These are phyloP conservation scores for Blastobasis adustella DNA, from an alignment of 2,888 invertebrate genomes.

Conservation along the genomic window DNA sequence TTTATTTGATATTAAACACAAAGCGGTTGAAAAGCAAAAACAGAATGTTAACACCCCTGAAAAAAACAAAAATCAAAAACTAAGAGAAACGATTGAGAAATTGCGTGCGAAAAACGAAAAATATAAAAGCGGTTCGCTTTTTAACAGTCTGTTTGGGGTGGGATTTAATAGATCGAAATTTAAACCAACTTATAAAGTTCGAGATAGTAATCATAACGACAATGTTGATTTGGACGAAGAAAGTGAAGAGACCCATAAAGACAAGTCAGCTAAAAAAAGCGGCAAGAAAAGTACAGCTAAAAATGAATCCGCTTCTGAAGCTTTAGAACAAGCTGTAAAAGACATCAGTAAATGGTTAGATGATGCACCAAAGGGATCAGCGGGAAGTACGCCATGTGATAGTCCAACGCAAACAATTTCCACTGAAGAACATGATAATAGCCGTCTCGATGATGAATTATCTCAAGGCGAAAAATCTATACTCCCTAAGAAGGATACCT, in stretches of 20 bases:
- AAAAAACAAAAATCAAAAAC: constrained; percentile 67
- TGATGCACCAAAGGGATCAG: constrained; percentile 85
- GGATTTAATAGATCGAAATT: constrained; percentile 35
- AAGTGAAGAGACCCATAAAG: constrained; percentile 18
- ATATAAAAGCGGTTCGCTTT: constrained; percentile 51
- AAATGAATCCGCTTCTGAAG: constrained; percentile 74
- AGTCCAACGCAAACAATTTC: constrained; percentile 82
- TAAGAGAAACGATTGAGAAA: constrained; percentile 77
- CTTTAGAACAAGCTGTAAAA: constrained; percentile 81
- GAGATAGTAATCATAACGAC: constrained; percentile 25
- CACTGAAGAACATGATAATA: constrained; percentile 75
- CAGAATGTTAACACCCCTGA: constrained; percentile 48
- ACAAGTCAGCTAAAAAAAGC: constrained; percentile 46
- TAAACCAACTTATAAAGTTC: constrained; percentile 19
- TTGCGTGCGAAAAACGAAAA: constrained; percentile 78
- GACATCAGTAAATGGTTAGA: constrained; percentile 93
- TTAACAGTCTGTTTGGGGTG: constrained; percentile 45
- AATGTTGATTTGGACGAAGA: constrained; percentile 26
- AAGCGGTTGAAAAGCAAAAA: constrained; percentile 52
- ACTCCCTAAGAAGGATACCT: constrained; percentile 48
- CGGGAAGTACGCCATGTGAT: constrained; percentile 85
- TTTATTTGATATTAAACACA: constrained; percentile 60
- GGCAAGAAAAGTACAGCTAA: constrained; percentile 64
- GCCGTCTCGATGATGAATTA: constrained; percentile 58
- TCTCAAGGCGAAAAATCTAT: constrained; percentile 51